phyloP scores from a whole-genome alignment of 2,797 vertebrate genomes.

The Aldrovandia affinis region DNA sequence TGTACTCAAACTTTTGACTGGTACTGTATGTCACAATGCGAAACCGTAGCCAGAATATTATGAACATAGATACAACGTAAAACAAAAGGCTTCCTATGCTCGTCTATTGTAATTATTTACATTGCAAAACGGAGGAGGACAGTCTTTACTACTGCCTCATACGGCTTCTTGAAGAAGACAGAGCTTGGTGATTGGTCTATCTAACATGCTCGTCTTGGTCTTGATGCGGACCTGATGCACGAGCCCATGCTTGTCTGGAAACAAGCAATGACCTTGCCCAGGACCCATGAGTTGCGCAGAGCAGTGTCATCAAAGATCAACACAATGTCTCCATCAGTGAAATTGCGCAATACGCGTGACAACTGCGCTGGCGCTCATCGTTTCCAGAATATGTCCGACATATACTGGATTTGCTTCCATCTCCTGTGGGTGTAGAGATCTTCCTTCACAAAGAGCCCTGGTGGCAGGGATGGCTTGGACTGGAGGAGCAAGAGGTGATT shows the following conservation, averaged over 20 bases:
- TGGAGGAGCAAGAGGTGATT: background rate
- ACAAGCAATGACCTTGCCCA: background rate
- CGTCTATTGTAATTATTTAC: too few species aligned
- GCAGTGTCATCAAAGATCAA: background rate
- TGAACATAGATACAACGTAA: too few species aligned
- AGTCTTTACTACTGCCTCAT: background rate
- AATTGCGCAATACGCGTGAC: background rate
- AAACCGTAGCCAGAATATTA: too few species aligned
- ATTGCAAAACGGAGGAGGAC: too few species aligned
- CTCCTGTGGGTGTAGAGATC: background rate
- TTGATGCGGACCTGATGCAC: background rate
- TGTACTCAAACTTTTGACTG: too few species aligned
- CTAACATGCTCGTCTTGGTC: background rate
- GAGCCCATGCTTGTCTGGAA: background rate
- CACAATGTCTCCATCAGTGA: background rate
- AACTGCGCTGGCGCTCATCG: background rate
- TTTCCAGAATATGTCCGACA: conserved; percentile 1
- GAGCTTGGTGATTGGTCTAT: background rate
- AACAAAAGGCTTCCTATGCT: too few species aligned
- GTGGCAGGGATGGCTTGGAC: background rate
- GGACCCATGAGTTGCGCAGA: background rate
- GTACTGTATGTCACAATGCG: too few species aligned
- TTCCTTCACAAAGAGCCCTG: background rate
- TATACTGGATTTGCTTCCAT: background rate
- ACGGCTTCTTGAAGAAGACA: background rate